Conservation (phyloP, 2,113 vertebrate species). For the Sphyrna mokarran region DNA sequence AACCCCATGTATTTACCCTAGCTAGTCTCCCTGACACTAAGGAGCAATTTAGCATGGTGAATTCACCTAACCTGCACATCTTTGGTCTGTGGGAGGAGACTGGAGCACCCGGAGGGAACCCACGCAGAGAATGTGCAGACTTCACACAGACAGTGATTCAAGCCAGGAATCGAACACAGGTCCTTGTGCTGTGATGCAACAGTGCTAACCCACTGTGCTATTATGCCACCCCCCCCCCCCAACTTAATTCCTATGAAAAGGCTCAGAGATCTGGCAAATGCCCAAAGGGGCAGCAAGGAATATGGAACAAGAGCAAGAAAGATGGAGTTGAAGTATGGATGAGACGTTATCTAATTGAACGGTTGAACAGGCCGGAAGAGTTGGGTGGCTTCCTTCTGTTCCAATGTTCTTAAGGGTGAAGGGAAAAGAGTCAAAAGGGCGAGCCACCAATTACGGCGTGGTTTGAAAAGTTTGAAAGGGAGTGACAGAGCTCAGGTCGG, state of each 20-base stretch:
- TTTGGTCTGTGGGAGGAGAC: too few species aligned
- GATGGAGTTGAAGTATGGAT: neutral
- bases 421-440: neutral
- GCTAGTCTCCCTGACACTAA: too few species aligned
- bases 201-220: too few species aligned
- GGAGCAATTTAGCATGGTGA: too few species aligned
- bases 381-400: neutral
- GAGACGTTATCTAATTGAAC: neutral
- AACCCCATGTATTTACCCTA: too few species aligned
- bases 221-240: too few species aligned
- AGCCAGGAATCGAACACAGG: too few species aligned
- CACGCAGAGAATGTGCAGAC: too few species aligned
- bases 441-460: neutral
- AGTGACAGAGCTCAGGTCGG: neutral
- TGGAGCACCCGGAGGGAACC: too few species aligned
- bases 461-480: neutral
- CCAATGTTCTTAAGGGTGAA: neutral
- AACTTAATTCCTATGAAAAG: neutral
- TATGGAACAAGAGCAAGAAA: neutral
- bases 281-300: neutral
- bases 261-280: neutral
- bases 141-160: too few species aligned
- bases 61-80: too few species aligned
- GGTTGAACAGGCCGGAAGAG: neutral
- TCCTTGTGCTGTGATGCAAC: too few species aligned